Percentiles rank a stretch among this genome's conserved stretches.
phyloP scores from a whole-genome alignment of 2,113 vertebrate genomes.

The Limanda limanda region DNA sequence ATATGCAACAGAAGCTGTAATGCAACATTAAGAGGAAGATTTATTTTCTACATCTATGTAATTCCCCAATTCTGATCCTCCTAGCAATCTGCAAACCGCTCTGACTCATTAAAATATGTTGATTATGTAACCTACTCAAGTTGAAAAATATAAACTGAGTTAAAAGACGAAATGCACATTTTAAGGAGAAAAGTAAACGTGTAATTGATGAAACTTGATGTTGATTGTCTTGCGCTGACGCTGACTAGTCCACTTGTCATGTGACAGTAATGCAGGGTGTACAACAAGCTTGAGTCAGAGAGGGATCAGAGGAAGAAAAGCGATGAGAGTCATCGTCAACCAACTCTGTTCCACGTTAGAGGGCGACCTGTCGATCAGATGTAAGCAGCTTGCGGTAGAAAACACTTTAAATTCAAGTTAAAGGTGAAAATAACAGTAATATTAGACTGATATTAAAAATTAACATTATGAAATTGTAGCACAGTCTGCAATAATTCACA shows the following conservation, averaged over 20 bases:
- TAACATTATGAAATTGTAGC: too few species aligned
- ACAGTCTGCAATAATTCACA: too few species aligned
- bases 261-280: not conserved
- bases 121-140: not conserved
- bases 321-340: constrained; percentile 11
- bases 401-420: not conserved
- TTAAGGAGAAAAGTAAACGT: not conserved
- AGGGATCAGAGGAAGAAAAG: constrained; percentile 36
- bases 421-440: not conserved
- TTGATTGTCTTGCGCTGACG: not conserved
- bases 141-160: too few species aligned
- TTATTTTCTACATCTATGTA: not conserved
- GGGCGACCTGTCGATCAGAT: not conserved
- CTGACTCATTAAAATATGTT: not conserved
- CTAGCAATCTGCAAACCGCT: not conserved
- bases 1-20: not conserved
- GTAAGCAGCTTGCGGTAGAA: not conserved
- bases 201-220: not conserved
- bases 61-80: not conserved
- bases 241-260: not conserved
- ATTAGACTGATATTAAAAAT: not conserved
- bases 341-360: not conserved
- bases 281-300: not conserved
- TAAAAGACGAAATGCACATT: not conserved
- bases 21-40: not conserved